A percentile compares a stretch with the other conserved stretches of the same genome.
phyloP scores from a whole-genome alignment of 2,113 vertebrate genomes.

The Bubo scandiacus region DNA sequence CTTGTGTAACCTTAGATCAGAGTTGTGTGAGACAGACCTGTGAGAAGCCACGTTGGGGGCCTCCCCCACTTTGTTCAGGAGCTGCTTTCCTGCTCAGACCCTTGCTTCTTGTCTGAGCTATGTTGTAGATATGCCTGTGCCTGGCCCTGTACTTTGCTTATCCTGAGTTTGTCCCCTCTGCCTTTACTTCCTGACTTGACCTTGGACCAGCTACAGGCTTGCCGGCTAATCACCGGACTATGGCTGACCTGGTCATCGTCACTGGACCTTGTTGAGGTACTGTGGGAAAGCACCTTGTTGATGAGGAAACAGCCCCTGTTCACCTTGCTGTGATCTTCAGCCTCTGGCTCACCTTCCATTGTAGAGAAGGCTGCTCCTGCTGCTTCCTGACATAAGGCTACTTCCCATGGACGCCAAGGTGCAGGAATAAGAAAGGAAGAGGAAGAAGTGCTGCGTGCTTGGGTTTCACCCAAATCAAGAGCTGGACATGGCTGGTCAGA shows the following conservation, averaged over 20 bases:
- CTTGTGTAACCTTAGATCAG: background rate
- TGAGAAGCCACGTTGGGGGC: background rate
- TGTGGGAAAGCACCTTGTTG: background rate
- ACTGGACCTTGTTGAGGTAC: background rate
- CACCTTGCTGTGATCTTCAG: background rate
- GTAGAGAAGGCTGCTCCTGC: background rate
- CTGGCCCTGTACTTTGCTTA: background rate
- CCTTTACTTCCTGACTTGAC: background rate
- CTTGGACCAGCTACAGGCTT: background rate
- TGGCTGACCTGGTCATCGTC: background rate
- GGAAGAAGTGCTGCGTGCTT: background rate
- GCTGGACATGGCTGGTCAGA: background rate
- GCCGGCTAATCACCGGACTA: background rate
- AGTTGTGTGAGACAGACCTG: background rate
- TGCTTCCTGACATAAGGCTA: background rate
- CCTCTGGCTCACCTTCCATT: background rate
- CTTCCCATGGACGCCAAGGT: background rate
- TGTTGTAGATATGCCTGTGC: background rate
- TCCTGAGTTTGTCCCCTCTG: background rate
- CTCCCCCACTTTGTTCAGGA: background rate
- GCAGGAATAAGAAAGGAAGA: background rate
- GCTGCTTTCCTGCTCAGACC: background rate
- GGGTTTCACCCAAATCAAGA: background rate
- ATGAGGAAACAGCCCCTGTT: background rate
- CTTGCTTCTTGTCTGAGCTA: background rate